Percentiles rank a stretch among this genome's conserved stretches.
phyloP scores from a whole-genome alignment of 2,888 invertebrate genomes.

The Masnerella sp. region DNA sequence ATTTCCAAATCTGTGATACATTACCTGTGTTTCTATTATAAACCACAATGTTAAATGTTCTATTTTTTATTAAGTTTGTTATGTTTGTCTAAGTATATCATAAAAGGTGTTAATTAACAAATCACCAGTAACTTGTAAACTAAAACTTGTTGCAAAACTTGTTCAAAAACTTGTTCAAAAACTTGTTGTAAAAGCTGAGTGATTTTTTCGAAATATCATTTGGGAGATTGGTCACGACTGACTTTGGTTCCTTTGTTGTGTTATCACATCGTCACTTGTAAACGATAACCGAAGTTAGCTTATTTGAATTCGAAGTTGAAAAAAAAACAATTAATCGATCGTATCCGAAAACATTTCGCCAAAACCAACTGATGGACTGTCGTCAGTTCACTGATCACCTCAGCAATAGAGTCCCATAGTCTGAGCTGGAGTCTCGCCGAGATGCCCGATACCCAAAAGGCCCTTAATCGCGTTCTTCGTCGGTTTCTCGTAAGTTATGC shows the following conservation, averaged over 20 bases:
- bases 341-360: constrained; percentile 51
- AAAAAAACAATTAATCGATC: constrained; percentile 39
- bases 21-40: no score
- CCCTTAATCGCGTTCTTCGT: constrained; percentile 75
- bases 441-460: constrained; percentile 65
- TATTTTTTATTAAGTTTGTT: no score
- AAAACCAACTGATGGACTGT: constrained; percentile 62
- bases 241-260: constrained; percentile 50
- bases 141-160: no score
- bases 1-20: no score
- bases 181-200: no score
- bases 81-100: no score
- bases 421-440: constrained; percentile 75
- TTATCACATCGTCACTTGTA: constrained; percentile 23
- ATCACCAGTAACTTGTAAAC: no score
- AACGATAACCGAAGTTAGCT: constrained; percentile 15
- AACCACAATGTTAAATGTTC: no score
- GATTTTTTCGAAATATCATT: constrained; percentile 1
- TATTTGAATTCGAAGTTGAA: constrained; percentile 36
- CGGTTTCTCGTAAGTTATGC: constrained; percentile 78
- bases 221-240: constrained; percentile 56
- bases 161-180: no score
- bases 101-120: no score
- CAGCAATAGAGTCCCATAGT: constrained; percentile 68
- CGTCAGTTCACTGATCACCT: constrained; percentile 51